Percentiles rank a stretch among this genome's conserved stretches.
phyloP scores from a whole-genome alignment of 2,113 vertebrate species.

The Rhynchomys soricoides region DNA sequence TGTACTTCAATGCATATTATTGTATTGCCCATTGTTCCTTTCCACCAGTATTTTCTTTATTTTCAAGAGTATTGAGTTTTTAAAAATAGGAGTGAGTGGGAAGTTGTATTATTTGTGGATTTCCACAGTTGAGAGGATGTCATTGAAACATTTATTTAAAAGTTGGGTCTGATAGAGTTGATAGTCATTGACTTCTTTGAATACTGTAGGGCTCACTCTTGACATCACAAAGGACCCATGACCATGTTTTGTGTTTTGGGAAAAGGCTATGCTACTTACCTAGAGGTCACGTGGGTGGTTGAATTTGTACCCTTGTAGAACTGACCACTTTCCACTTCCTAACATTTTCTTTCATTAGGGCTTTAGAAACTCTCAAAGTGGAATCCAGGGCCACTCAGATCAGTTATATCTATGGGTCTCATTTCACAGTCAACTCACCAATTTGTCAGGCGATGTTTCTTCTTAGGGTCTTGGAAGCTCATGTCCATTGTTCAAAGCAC shows the following conservation, averaged over 20 bases:
- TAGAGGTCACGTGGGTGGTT: neutral
- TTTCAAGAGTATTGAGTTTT: slow-evolving; percentile 29
- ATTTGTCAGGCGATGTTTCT: neutral
- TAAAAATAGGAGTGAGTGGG: neutral
- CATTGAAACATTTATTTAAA: slow-evolving; percentile 40
- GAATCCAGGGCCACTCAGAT: neutral
- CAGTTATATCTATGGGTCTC: neutral
- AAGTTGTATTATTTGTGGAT: slow-evolving; percentile 14
- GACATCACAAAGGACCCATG: neutral
- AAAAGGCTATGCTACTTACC: neutral
- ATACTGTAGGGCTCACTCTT: neutral
- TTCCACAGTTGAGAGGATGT: neutral
- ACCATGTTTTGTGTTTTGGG: neutral
- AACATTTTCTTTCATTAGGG: neutral
- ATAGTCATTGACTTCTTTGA: neutral
- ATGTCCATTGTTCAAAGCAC: neutral
- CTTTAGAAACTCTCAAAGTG: neutral
- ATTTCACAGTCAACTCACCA: neutral
- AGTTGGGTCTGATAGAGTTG: neutral
- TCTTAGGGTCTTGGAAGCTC: neutral
- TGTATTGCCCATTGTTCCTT: slow-evolving; percentile 31
- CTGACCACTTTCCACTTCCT: neutral
- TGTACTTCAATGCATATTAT: neutral
- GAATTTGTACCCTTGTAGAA: neutral
- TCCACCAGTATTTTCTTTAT: neutral